Evolutionary conservation across 2,113 vertebrate genomes (phyloP).

Genomic region (Garra rufa): DNA sequence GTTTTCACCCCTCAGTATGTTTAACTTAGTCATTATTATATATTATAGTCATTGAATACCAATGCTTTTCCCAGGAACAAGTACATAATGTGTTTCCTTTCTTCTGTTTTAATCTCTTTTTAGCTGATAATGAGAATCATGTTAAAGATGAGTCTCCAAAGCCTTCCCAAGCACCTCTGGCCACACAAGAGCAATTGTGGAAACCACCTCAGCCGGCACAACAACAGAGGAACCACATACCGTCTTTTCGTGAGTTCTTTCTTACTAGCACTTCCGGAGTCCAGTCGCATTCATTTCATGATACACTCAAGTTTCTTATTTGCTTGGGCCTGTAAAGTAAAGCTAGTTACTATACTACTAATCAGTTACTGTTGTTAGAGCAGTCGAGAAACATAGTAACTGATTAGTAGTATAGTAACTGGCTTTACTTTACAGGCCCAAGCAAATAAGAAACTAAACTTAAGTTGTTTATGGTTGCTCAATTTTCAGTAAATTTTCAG

Average conservation of each 20-base stretch:
- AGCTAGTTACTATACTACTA: too few relatives aligned
- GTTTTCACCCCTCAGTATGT: neutral
- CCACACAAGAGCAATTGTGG: constrained; percentile 89
- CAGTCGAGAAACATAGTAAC: too few relatives aligned
- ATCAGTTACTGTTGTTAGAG: too few relatives aligned
- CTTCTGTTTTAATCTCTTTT: constrained; percentile 56
- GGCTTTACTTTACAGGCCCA: too few relatives aligned
- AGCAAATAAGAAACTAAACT: too few relatives aligned
- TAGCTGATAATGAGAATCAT: constrained; percentile 97
- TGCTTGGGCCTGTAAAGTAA: neutral
- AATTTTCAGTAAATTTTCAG: neutral
- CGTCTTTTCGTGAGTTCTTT: constrained; percentile 86
- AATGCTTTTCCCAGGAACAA: neutral
- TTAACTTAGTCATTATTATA: too few relatives aligned
- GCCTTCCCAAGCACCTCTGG: constrained; percentile 70
- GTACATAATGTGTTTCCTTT: neutral
- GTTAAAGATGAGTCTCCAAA: constrained; percentile 88
- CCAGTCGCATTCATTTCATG: neutral
- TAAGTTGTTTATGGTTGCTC: too few relatives aligned
- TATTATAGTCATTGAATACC: neutral
- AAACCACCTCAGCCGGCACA: constrained; percentile 81
- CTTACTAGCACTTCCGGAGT: neutral
- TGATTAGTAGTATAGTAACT: too few relatives aligned
- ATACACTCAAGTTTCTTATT: neutral
- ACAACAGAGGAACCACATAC: constrained; percentile 84